A percentile compares a stretch with the other conserved stretches of the same genome.
phyloP scores from a whole-genome alignment of 2,888 invertebrate species.

The Corythucha ciliata region DNA sequence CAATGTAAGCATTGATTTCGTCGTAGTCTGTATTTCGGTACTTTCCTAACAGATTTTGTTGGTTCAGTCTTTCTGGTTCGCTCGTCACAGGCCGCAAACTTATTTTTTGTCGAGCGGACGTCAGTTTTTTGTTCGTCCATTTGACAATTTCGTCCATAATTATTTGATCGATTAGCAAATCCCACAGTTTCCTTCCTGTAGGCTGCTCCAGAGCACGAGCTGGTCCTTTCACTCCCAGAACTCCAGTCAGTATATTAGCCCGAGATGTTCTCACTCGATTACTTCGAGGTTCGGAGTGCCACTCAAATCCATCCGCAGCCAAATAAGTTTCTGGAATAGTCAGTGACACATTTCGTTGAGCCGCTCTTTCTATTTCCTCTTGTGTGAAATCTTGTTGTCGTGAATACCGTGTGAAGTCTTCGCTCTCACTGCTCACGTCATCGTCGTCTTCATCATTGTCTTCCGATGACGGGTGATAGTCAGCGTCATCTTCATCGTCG shows the following conservation, averaged over 20 bases:
- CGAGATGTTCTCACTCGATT: conserved; percentile 1
- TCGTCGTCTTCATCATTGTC: no score
- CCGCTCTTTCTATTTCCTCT: no score
- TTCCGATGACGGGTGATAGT: no score
- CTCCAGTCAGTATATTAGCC: not conserved
- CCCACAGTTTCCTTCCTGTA: not conserved
- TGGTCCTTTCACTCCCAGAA: conserved; percentile 8
- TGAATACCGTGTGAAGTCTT: no score
- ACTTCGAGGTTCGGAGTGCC: not conserved
- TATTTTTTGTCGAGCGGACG: not conserved
- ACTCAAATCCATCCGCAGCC: conserved; percentile 9
- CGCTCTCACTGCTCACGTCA: no score
- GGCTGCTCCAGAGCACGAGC: conserved; percentile 10
- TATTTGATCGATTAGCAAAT: not conserved
- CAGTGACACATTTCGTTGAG: no score
- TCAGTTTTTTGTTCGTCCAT: not conserved
- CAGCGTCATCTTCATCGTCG: no score
- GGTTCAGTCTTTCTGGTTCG: not conserved
- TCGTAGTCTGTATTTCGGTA: not conserved
- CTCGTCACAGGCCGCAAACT: no score
- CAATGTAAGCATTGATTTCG: not conserved
- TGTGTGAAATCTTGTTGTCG: no score
- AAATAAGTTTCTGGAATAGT: no score
- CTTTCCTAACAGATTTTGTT: no score
- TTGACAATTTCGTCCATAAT: not conserved